phyloP scores from a whole-genome alignment of 2,888 invertebrate species.

The Harpalus rubripes region DNA sequence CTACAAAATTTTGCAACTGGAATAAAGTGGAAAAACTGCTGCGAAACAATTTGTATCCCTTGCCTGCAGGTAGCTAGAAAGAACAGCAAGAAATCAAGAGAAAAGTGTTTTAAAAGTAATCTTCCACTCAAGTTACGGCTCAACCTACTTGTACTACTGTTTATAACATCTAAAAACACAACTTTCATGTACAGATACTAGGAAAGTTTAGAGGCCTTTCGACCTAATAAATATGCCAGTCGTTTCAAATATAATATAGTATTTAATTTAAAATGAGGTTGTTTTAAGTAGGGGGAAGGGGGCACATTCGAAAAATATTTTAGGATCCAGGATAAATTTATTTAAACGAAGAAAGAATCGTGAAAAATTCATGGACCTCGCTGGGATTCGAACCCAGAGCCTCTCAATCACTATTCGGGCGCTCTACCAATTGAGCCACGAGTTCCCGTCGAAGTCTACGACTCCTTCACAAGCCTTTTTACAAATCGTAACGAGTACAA shows the following conservation, averaged over 20 bases:
- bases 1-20: neutral
- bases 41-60: neutral
- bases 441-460: no score
- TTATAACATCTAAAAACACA: slow-evolving; percentile 50
- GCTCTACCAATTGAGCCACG: no score
- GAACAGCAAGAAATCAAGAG: slow-evolving; percentile 34
- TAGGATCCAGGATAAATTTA: no score
- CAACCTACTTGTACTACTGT: slow-evolving; percentile 56
- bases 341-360: no score
- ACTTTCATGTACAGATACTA: slow-evolving; percentile 48
- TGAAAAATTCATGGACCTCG: no score
- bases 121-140: slow-evolving; percentile 52
- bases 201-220: slow-evolving; percentile 25
- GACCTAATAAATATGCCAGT: slow-evolving; percentile 12
- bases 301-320: no score
- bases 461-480: no score
- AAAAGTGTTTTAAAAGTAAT: slow-evolving; percentile 56
- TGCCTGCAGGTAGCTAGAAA: neutral
- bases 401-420: no score
- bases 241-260: neutral
- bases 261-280: no score
- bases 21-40: neutral
- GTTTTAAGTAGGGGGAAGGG: no score
- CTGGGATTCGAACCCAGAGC: no score
- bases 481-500: no score